Percentiles rank a stretch among this genome's conserved stretches.
These are phyloP conservation scores for Perccottus glenii DNA, from an alignment of 2,113 vertebrate genomes.

Conservation along the genomic window DNA sequence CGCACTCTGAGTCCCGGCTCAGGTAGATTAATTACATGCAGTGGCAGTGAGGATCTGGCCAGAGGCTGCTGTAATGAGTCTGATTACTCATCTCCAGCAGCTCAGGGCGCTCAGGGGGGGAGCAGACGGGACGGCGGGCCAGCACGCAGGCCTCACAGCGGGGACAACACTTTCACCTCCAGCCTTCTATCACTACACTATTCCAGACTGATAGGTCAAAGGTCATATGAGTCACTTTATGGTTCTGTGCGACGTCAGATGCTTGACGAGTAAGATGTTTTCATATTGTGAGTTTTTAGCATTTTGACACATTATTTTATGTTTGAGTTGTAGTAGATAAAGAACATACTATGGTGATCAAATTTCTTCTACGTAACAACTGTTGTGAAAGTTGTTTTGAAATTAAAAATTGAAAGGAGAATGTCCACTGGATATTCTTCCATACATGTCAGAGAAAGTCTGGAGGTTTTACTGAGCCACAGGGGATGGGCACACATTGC, in stretches of 20 bases:
- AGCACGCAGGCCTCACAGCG: slow-evolving; percentile 40
- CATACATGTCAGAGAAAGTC: no score
- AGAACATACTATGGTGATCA: no score
- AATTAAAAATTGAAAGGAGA: no score
- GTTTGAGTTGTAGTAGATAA: no score
- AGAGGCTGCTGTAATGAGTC: slow-evolving; percentile 76
- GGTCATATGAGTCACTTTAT: slow-evolving; percentile 6
- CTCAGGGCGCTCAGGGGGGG: slow-evolving; percentile 59
- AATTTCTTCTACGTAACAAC: no score
- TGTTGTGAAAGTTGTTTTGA: no score
- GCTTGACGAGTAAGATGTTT: neutral
- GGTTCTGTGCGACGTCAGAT: neutral
- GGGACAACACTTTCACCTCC: slow-evolving; percentile 36
- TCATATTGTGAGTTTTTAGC: no score
- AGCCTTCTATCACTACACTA: slow-evolving; percentile 7
- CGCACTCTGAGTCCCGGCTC: slow-evolving; percentile 56
- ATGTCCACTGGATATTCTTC: no score
- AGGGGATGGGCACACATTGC: no score
- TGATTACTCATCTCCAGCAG: slow-evolving; percentile 78
- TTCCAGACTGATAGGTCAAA: slow-evolving; percentile 30
- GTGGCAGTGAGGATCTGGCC: slow-evolving; percentile 69
- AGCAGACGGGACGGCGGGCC: slow-evolving; percentile 49
- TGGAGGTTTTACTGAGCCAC: no score
- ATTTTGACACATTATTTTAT: no score
- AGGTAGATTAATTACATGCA: slow-evolving; percentile 78